Evolutionary conservation across 2,888 invertebrate genomes (phyloP).

Genomic region (Cosmia trapezina): DNA sequence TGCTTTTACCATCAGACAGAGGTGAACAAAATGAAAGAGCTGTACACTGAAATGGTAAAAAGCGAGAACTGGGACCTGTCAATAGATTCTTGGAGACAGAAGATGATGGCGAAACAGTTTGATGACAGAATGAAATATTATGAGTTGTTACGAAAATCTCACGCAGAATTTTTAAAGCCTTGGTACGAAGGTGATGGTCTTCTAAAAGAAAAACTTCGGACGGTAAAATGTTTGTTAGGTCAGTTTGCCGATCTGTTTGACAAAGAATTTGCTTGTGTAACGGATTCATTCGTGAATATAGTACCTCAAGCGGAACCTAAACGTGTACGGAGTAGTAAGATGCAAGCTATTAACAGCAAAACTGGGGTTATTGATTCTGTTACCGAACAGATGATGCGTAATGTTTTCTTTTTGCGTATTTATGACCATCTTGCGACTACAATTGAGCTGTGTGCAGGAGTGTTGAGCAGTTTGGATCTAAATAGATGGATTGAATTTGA

Average conservation of each 20-base stretch:
- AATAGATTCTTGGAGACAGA: constrained; percentile 78
- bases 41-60: constrained; percentile 77
- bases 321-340: background rate
- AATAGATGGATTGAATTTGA: constrained; percentile 86
- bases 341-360: background rate
- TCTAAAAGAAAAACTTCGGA: constrained; percentile 76
- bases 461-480: constrained; percentile 83
- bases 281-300: constrained; percentile 44
- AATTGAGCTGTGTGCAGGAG: constrained; percentile 80
- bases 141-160: constrained; percentile 74
- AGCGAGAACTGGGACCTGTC: constrained; percentile 80
- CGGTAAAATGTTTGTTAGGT: constrained; percentile 74
- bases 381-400: constrained; percentile 63
- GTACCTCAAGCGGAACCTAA: background rate
- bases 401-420: constrained; percentile 78
- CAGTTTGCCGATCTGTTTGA: constrained; percentile 80
- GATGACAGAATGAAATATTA: constrained; percentile 84
- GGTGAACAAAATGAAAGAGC: constrained; percentile 77
- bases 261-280: constrained; percentile 71
- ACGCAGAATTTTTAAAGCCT: constrained; percentile 78
- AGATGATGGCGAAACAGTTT: constrained; percentile 80
- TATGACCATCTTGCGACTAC: constrained; percentile 76
- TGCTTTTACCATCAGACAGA: constrained; percentile 87
- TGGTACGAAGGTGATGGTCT: constrained; percentile 81
- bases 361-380: constrained; percentile 37